phyloP scores from a whole-genome alignment of 2,113 vertebrate genomes.

The Phalacrocorax aristotelis region DNA sequence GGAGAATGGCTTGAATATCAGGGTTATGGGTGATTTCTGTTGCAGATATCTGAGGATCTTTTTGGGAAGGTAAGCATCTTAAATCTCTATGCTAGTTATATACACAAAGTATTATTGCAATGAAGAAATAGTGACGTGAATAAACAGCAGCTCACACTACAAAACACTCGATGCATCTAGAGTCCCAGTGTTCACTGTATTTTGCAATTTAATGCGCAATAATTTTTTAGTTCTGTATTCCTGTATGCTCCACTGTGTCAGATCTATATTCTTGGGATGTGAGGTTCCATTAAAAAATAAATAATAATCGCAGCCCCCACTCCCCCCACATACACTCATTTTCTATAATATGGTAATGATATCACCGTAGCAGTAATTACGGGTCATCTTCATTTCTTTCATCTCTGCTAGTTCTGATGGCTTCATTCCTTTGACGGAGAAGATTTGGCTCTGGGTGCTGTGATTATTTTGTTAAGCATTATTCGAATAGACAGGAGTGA shows the following conservation, averaged over 20 bases:
- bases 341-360: conserved; percentile 85
- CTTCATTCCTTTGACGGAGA: conserved; percentile 85
- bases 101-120: conserved; percentile 11
- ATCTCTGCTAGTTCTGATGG: conserved; percentile 84
- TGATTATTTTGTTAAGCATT: conserved; percentile 95
- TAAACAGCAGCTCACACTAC: conserved; percentile 38
- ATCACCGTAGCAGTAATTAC: conserved; percentile 83
- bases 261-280: conserved; percentile 75
- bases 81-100: conserved; percentile 51
- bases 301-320: conserved; percentile 71
- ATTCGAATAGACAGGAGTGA: conserved; percentile 95
- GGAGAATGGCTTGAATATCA: conserved; percentile 25
- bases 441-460: conserved; percentile 78
- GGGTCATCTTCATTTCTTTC: conserved; percentile 91
- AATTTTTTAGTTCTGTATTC: conserved; percentile 66
- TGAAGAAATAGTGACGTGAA: conserved; percentile 38
- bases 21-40: conserved; percentile 35
- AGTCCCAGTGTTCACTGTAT: conserved; percentile 30
- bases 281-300: conserved; percentile 77
- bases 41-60: not conserved
- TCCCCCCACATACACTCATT: conserved; percentile 69
- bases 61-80: conserved; percentile 23
- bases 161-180: conserved; percentile 22
- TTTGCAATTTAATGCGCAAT: conserved; percentile 59
- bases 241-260: conserved; percentile 43